Conservation (phyloP, 2,113 vertebrate species). For the Cyrtonyx montezumae region DNA sequence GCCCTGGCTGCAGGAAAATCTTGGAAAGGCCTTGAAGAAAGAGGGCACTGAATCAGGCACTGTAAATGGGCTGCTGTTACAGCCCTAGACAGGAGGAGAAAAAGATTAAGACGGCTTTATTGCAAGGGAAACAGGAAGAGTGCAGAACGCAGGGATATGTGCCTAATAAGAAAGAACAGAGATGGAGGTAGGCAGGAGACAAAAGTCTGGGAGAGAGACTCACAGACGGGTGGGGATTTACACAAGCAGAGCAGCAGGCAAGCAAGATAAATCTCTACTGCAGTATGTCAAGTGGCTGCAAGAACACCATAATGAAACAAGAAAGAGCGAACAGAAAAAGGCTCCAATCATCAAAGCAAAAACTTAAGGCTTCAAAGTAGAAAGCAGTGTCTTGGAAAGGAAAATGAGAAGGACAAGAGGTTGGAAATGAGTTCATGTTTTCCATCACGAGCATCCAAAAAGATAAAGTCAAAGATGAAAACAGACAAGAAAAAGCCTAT, state of each 20-base stretch:
- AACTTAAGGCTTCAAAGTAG: constrained; percentile 11
- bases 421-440: background rate
- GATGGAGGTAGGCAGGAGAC: background rate
- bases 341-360: background rate
- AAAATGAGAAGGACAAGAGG: background rate
- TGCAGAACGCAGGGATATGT: background rate
- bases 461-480: background rate
- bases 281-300: background rate
- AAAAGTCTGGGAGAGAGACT: constrained; percentile 9
- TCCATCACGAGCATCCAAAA: background rate
- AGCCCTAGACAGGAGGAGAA: background rate
- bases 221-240: constrained; percentile 18
- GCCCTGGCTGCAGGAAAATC: background rate
- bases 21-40: background rate
- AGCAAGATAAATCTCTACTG: constrained; percentile 19
- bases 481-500: background rate
- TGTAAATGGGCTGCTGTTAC: background rate
- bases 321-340: background rate
- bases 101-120: background rate
- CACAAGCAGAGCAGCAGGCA: background rate
- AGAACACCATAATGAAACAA: background rate
- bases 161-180: constrained; percentile 15
- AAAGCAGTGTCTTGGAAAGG: background rate
- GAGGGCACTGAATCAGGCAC: background rate
- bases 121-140: background rate